Conservation (phyloP, 2,888 invertebrate genomes). For the Acholoe squamosa region DNA sequence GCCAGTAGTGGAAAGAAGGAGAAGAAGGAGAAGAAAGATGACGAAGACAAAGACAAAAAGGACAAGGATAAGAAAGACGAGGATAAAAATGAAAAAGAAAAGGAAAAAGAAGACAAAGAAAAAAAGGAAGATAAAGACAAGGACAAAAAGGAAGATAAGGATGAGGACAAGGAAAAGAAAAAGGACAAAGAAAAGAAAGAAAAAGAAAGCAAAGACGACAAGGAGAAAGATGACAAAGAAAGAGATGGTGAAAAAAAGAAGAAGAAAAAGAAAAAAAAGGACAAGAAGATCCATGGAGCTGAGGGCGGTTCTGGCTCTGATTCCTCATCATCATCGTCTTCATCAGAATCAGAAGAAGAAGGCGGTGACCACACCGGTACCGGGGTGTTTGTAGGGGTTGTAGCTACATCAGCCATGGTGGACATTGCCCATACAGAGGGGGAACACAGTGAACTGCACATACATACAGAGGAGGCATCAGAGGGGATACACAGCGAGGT, state of each 20-base stretch:
- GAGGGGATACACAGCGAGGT: neutral
- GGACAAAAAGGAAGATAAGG: neutral
- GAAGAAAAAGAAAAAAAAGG: slow-evolving; percentile 32
- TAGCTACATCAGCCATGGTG: too few relatives aligned
- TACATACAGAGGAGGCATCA: neutral
- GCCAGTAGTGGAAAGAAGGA: neutral
- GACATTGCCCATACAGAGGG: neutral
- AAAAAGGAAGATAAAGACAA: neutral
- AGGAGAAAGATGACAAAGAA: neutral
- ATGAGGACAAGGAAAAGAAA: neutral
- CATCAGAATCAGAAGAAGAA: neutral
- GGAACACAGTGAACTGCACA: neutral
- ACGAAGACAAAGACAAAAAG: neutral
- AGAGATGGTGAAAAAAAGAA: neutral
- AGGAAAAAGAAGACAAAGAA: neutral
- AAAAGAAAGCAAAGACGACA: neutral
- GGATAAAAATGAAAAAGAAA: neutral
- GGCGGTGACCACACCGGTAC: neutral
- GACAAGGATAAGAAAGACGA: neutral
- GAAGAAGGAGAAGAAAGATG: neutral
- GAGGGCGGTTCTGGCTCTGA: neutral
- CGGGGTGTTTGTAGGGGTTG: neutral
- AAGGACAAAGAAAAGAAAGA: neutral
- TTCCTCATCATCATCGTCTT: neutral
- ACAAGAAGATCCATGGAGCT: neutral